phyloP scores from a whole-genome alignment of 2,888 invertebrate species.

The Cantharis rustica region DNA sequence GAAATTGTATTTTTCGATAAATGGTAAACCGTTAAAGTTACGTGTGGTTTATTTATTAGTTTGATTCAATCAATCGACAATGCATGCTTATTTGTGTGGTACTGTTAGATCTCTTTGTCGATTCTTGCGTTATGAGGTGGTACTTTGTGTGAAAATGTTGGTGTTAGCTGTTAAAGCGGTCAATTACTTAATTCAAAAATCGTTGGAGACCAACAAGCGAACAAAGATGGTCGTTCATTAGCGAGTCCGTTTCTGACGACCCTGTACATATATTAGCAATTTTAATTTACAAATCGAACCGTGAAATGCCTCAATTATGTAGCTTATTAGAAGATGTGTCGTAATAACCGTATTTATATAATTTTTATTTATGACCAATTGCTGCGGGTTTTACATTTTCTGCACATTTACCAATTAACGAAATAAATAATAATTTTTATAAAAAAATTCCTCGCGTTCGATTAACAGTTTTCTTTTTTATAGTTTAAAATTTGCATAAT shows the following conservation, averaged over 20 bases:
- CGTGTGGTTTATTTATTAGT: background rate
- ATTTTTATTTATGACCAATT: background rate
- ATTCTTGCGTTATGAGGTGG: background rate
- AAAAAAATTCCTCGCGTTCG: background rate
- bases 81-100: background rate
- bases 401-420: background rate
- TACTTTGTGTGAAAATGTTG: background rate
- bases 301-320: background rate
- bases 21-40: background rate
- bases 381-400: background rate
- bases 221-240: background rate
- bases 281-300: background rate
- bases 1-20: background rate
- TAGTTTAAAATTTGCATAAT: background rate
- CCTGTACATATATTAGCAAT: background rate
- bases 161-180: background rate
- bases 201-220: background rate
- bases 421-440: background rate
- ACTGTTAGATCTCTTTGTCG: background rate
- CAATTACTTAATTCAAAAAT: background rate
- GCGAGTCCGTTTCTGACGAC: background rate
- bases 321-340: background rate
- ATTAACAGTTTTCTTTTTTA: background rate
- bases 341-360: background rate
- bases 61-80: background rate